These are phyloP conservation scores for Aratinga solstitialis DNA, from an alignment of 2,797 vertebrate genomes.

Conservation along the genomic window DNA sequence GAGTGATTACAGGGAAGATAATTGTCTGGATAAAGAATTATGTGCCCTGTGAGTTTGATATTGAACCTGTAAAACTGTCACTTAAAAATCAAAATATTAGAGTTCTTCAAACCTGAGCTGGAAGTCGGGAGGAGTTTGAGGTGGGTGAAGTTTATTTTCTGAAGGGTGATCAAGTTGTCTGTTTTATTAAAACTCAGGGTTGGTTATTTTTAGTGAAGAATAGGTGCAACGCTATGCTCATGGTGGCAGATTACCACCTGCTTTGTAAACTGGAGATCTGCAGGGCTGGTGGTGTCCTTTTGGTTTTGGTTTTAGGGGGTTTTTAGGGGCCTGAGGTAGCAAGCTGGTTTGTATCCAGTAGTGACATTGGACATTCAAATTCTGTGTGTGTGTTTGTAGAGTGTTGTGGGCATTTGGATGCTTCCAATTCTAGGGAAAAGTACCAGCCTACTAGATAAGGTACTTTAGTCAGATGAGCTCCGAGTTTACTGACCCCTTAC, in stretches of 20 bases:
- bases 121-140: conserved; percentile 3
- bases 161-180: conserved; percentile 4
- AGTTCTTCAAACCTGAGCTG: conserved; percentile 1
- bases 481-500: not conserved
- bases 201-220: conserved; percentile 21
- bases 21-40: conserved; percentile 75
- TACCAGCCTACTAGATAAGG: not conserved
- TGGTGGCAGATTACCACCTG: conserved; percentile 2
- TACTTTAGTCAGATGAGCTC: not conserved
- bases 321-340: not conserved
- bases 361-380: not conserved
- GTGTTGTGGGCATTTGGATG: not conserved
- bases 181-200: not conserved
- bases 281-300: not conserved
- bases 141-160: not conserved
- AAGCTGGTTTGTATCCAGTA: not conserved
- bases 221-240: not conserved
- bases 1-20: conserved; percentile 72
- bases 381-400: not conserved
- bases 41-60: conserved; percentile 63
- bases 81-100: conserved; percentile 50
- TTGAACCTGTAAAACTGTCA: conserved; percentile 53
- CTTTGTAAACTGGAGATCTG: not conserved
- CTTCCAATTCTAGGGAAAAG: not conserved
- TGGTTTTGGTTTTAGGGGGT: not conserved